phyloP scores from a whole-genome alignment of 2,797 vertebrate genomes.

The Sarcoramphus papa region DNA sequence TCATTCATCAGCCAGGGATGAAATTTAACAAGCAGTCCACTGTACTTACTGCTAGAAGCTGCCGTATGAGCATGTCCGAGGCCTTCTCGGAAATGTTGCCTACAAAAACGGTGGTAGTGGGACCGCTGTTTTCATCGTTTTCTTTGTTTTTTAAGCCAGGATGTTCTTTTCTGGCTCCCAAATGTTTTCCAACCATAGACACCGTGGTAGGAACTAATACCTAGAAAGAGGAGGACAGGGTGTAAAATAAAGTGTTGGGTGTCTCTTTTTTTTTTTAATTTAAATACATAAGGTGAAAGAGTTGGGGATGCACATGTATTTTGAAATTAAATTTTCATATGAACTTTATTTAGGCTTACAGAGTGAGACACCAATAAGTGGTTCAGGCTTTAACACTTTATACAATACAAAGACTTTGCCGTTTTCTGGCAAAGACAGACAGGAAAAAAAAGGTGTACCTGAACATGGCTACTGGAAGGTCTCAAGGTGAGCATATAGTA shows the following conservation, averaged over 20 bases:
- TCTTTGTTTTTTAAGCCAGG: slow-evolving; percentile 82
- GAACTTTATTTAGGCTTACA: not conserved
- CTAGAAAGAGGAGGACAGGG: slow-evolving; percentile 52
- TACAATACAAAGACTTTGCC: not conserved
- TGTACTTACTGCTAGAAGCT: slow-evolving; percentile 91
- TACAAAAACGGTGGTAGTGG: slow-evolving; percentile 98
- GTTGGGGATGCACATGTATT: not conserved
- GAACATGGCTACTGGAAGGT: not conserved
- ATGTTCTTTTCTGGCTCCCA: slow-evolving; percentile 86
- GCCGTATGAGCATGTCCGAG: slow-evolving; percentile 97
- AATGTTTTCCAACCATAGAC: slow-evolving; percentile 91
- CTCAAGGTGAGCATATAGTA: not conserved
- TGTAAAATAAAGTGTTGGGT: not conserved
- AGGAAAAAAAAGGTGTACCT: not conserved
- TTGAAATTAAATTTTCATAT: not conserved
- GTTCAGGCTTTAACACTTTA: not conserved
- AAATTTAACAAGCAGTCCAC: not conserved
- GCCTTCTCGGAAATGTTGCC: slow-evolving; percentile 99
- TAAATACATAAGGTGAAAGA: rapidly evolving
- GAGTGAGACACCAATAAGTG: not conserved
- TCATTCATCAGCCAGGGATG: not conserved
- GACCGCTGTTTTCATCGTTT: slow-evolving; percentile 86
- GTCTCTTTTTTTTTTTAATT: not conserved
- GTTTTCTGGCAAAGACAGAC: not conserved
- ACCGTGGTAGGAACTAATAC: slow-evolving; percentile 88